Evolutionary conservation across 2,888 invertebrate species (phyloP), one percentile per base, ranked within the genome.

Genomic region (Proisotoma minuta): DNA sequence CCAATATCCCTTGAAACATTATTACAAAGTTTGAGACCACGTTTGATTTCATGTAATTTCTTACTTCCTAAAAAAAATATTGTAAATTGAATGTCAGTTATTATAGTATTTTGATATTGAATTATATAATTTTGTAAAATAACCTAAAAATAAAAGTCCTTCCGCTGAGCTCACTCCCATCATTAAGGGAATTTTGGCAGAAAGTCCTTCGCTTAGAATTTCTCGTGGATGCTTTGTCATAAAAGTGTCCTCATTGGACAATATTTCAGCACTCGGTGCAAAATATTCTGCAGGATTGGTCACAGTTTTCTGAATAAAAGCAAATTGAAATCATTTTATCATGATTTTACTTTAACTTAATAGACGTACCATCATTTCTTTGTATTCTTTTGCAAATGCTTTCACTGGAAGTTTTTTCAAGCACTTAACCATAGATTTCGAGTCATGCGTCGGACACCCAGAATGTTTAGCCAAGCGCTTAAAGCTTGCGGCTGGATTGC

Each of bases 141-240:
- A n/a, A n/a, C n/a, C n/a, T n/a, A n/a, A n/a, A 24, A 18, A 20
- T 8, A 61, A 23, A 0, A 61, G 47, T 5, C 61, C 61, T 28
- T 60, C 60, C 5, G 27, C 48, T 8, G 12, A 2, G 24, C 48
- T 56, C 1, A 60, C 54, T 18, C 61, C 54, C 10, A 34, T 10
- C 40, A 54, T 34, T n/a, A 34, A 22, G 2, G 54, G 39, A 23
- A 54, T 29, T 23, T 54, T 54, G 40, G 22, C 22, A 29, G 23
- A 54, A 27, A 2, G 8, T 22, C 54, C 54, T 8, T 18, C 4
- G 3, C 23, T 10, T 18, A 54, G 23, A 10, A 39, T 3, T 18
- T 54, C 23, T 4, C 5, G 4, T 2, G 54, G 54, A 54, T 34
- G 10, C 18, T 18, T 18, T 23, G 3, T 12, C 18, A 54, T n/a